Evolutionary conservation across 1,140 invertebrate species (phyloP), one percentile per base, ranked within the genome.

Genomic region (Lucilia sericata): DNA sequence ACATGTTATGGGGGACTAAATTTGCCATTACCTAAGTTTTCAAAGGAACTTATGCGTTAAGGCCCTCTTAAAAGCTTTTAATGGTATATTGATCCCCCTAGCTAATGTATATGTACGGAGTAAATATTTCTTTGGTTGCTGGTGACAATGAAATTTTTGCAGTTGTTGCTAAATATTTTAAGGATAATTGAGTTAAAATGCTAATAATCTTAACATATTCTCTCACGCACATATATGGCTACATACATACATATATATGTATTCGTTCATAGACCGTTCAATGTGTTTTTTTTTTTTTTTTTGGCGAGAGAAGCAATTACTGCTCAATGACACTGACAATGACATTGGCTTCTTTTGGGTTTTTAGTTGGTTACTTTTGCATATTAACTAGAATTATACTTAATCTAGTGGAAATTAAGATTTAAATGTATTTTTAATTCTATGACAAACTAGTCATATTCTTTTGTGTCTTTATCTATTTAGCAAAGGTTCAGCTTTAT

Each of bases 401-500:
- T 70, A 70, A 70, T 70, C 65, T 70, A 70, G 65, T 70, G 65
- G 65, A 70, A 70, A 25, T 70, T 70, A 70, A 21, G 10, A 12
- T 25, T 70, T 21, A 70, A 70, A 70, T 70, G 65, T 70, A 70
- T 25, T 70, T 70, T 70, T 70, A 70, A 70, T 70, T 70, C 65
- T 8, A 70, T 70, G 21, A 70, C 65, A 70, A 19, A 70, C 21
- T 10, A n/a, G 21, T 70, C 10, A 9, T 25, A 19, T 55, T 55
- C 17, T 55, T 55, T 55, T 55, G 51, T 55, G 2, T 55, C 17
- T 55, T 55, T 13, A 13, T 55, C 5, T 55, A 17, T 55, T 55
- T 55, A 12, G 25, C 25, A 30, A 3, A 30, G 25, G 17, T 55
- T 55, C 12, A 55, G 7, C 17, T 55, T 55, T 55, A 4, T 55